Conservation (phyloP, 1,140 invertebrate genomes). For the Ostrea edulis region DNA sequence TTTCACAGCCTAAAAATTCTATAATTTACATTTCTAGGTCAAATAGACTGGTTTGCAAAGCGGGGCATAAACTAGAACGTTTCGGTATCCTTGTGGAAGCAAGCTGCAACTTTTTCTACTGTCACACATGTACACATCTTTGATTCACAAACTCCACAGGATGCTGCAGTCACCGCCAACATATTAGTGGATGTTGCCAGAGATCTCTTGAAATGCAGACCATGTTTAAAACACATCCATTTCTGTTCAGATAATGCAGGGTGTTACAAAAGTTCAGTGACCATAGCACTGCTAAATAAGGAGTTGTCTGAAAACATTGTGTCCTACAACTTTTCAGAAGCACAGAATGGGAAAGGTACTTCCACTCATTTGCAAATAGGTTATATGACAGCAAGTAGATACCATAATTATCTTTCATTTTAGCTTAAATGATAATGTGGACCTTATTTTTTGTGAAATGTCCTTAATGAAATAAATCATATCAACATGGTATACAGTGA, state of each 20-base stretch:
- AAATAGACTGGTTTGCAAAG: conserved; percentile 17
- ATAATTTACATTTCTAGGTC: conserved; percentile 2
- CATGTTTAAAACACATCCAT: neutral
- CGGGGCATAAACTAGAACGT: neutral
- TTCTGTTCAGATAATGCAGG: neutral
- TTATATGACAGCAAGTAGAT: no score
- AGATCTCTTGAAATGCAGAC: neutral
- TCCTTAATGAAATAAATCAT: neutral
- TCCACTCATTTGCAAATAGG: neutral
- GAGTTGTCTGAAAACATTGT: neutral
- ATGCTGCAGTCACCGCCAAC: neutral
- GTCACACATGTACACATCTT: neutral
- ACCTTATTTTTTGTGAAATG: no score
- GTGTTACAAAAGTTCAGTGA: neutral
- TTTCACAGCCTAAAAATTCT: no score
- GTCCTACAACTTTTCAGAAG: neutral
- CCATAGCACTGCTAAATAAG: neutral
- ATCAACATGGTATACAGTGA: neutral
- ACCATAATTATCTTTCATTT: no score
- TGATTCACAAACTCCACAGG: neutral
- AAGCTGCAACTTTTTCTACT: neutral
- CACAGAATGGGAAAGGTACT: conserved; percentile 21
- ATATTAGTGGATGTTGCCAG: neutral
- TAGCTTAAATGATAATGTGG: no score
- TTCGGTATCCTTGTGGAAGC: neutral